phyloP scores from a whole-genome alignment of 2,888 invertebrate species.

The Podotricha telesiphe region DNA sequence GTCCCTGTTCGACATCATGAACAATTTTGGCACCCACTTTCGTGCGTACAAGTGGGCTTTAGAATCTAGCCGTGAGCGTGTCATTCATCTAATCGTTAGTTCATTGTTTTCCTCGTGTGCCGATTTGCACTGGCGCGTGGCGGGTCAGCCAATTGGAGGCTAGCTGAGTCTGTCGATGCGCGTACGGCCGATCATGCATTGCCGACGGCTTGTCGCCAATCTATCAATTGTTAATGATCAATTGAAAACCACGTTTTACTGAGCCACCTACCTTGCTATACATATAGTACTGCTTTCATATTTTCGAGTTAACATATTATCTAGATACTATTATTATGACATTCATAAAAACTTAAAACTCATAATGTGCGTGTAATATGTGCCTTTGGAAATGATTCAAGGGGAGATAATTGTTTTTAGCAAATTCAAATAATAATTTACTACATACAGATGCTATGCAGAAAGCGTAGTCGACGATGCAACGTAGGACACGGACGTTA shows the following conservation, averaged over 20 bases:
- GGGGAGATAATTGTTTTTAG: neutral
- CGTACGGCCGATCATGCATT: conserved; percentile 57
- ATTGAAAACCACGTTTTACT: conserved; percentile 71
- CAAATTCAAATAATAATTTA: neutral
- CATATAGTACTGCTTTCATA: neutral
- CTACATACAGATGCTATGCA: neutral
- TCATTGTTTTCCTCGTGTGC: conserved; percentile 77
- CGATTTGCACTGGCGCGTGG: conserved; percentile 71
- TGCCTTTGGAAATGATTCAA: neutral
- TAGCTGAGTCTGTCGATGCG: conserved; percentile 61
- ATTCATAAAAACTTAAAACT: neutral
- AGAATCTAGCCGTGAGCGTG: conserved; percentile 65
- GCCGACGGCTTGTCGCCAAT: conserved; percentile 70
- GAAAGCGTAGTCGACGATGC: conserved; percentile 1
- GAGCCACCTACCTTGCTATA: conserved; percentile 48
- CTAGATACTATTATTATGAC: neutral
- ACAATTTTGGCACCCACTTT: conserved; percentile 79
- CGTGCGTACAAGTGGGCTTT: conserved; percentile 70
- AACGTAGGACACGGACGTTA: conserved; percentile 11
- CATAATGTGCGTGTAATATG: too few species aligned
- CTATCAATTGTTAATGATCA: conserved; percentile 76
- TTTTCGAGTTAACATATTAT: neutral
- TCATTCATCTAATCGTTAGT: conserved; percentile 81
- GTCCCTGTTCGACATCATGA: conserved; percentile 70
- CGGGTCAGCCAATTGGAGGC: conserved; percentile 70